phyloP scores from a whole-genome alignment of 2,888 invertebrate species.

The Gryllus longicercus region DNA sequence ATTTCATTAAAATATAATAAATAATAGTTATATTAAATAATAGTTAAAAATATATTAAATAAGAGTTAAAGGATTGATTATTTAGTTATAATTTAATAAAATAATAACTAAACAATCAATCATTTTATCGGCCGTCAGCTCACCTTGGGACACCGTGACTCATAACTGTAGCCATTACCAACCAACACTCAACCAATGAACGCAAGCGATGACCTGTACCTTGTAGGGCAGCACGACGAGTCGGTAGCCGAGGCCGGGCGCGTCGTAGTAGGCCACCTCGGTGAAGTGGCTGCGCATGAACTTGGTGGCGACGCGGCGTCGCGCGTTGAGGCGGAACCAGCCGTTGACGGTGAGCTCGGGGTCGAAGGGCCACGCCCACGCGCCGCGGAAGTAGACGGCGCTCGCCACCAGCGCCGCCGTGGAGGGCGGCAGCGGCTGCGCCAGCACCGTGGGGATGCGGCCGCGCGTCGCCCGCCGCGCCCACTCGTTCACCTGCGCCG shows the following conservation, averaged over 20 bases:
- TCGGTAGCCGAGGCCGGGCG: constrained; percentile 42
- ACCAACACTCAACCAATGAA: no score
- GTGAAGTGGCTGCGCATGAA: constrained; percentile 42
- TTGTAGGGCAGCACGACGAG: constrained; percentile 50
- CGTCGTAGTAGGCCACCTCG: constrained; percentile 42
- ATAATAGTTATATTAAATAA: no score
- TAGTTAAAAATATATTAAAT: no score
- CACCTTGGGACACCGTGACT: no score
- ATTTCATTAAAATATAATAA: no score
- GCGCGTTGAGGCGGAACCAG: constrained; percentile 41
- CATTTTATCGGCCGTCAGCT: no score
- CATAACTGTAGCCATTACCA: no score
- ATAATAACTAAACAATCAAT: no score
- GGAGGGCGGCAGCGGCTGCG: constrained; percentile 41
- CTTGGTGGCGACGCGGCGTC: constrained; percentile 39
- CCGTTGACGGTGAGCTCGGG: constrained; percentile 43
- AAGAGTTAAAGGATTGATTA: no score
- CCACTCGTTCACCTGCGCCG: constrained; percentile 44
- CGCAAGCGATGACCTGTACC: background rate
- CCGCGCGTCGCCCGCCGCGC: constrained; percentile 44
- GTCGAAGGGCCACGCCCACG: constrained; percentile 50
- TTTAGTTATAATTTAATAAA: no score
- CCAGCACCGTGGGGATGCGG: constrained; percentile 45
- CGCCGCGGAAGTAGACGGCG: constrained; percentile 49
- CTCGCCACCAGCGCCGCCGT: constrained; percentile 48